Base-by-base conservation (phyloP, 1,140 invertebrate genomes). In the Drosophila baimaii region DNA sequence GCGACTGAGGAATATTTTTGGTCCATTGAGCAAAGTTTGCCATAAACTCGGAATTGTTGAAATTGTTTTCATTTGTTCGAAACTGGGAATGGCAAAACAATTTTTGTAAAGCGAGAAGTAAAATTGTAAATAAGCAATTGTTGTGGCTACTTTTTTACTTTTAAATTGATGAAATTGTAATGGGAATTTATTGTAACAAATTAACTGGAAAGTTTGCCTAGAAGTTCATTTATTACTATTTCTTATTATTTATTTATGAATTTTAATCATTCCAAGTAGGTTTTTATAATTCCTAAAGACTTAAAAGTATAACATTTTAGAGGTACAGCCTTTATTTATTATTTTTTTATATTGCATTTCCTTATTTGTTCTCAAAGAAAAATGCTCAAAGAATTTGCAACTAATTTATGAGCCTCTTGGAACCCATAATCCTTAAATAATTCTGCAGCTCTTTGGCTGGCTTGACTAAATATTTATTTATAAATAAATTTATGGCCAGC, bases 41-140 rank as follows among this genome's bases (percentile, higher is more conserved):
- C 77, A 79, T 85, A 71, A 86, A 85, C 74, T 88, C 52, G 51
- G 73, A 86, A 85, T 88, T 76, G 83, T 79, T 85, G 52, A 54
- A 88, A 85, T 85, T 70, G 74, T 85, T 85, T 77, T 58, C 78
- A 77, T 81, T 85, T 84, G 68, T 81, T 55, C 58, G 66, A 51
- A 75, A 74, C 70, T 74, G 17, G 25, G 15, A 37, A 64, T 75
- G 59, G 70, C 58, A 75, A 56, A 75, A 74, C 51, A 64, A 64
- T 75, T 75, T 75, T 47, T 41, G 68, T 70, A 3, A 43, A 43
- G 15, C 37, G 37, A 46, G 3, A 64, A 43, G 49, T 31, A 15
- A 49, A 27, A 55, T 66, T 66, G 37, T 9, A 69, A 71, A 71
- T 57, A 70, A 70, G 39, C 66, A 35, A 29, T 72, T 62, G 25